Evolutionary conservation across 2,113 vertebrate genomes (phyloP).

Genomic region (Eptatretus burgeri): DNA sequence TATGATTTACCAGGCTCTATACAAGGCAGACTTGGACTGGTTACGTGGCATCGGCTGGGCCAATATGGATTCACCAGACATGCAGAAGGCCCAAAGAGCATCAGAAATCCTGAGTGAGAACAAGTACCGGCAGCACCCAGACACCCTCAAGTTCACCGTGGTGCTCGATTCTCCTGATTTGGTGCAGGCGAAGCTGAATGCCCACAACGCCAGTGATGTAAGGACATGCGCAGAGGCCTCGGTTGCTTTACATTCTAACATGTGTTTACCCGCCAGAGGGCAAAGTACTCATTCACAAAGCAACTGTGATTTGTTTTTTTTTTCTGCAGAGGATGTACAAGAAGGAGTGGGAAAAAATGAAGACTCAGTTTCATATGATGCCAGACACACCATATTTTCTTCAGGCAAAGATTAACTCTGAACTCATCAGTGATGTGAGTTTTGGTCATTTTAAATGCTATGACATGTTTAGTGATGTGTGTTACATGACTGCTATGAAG

Average conservation of each 20-base stretch:
- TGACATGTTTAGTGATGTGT: too few species aligned
- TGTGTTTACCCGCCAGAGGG: too few species aligned
- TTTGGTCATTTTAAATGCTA: neutral
- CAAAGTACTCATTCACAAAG: too few species aligned
- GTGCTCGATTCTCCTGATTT: slow-evolving; percentile 26
- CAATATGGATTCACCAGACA: slow-evolving; percentile 26
- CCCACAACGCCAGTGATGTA: slow-evolving; percentile 65
- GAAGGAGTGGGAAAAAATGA: slow-evolving; percentile 78
- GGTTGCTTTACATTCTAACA: too few species aligned
- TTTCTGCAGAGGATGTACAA: slow-evolving; percentile 61
- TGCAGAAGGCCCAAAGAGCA: slow-evolving; percentile 31
- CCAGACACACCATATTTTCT: slow-evolving; percentile 95
- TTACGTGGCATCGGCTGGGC: slow-evolving; percentile 39
- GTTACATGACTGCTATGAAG: too few species aligned
- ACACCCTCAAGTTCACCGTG: slow-evolving; percentile 26
- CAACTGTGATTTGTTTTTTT: slow-evolving; percentile 9
- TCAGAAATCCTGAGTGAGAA: slow-evolving; percentile 28
- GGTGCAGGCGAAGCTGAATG: slow-evolving; percentile 48
- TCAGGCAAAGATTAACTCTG: slow-evolving; percentile 46
- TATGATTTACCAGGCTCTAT: slow-evolving; percentile 14
- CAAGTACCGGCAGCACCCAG: slow-evolving; percentile 47
- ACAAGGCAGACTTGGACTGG: slow-evolving; percentile 43
- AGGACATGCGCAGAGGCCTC: neutral
- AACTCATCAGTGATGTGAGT: slow-evolving; percentile 52
- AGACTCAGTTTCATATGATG: slow-evolving; percentile 63